phyloP scores from a whole-genome alignment of 1,140 invertebrate species.

The Dendroctonus valens region DNA sequence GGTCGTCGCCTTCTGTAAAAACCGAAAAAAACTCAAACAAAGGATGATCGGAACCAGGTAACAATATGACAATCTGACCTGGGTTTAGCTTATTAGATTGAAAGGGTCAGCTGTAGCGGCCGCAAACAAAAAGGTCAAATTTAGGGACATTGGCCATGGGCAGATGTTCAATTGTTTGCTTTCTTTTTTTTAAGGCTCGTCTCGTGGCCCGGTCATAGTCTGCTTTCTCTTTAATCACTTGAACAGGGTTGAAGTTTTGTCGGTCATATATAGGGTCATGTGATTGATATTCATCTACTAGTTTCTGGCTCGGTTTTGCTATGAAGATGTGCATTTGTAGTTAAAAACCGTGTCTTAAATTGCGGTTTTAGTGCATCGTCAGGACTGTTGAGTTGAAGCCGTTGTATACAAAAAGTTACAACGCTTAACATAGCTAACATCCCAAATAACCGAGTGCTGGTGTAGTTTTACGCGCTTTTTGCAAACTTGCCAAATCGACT shows the following conservation, averaged over 20 bases:
- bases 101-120: slow-evolving; percentile 25
- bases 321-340: too few relatives aligned
- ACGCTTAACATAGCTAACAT: too few relatives aligned
- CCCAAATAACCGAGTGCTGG: too few relatives aligned
- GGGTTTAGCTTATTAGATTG: slow-evolving; percentile 6
- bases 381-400: too few relatives aligned
- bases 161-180: slow-evolving; percentile 35
- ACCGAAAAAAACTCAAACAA: slow-evolving; percentile 23
- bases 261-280: not conserved
- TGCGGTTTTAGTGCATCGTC: too few relatives aligned
- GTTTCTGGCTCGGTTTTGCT: too few relatives aligned
- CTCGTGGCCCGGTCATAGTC: slow-evolving; percentile 13
- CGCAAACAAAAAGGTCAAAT: slow-evolving; percentile 39
- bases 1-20: slow-evolving; percentile 3
- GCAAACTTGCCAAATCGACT: too few relatives aligned
- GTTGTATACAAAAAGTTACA: too few relatives aligned
- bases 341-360: too few relatives aligned
- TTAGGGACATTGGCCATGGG: slow-evolving; percentile 39
- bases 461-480: too few relatives aligned
- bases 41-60: slow-evolving; percentile 22
- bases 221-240: slow-evolving; percentile 15
- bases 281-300: too few relatives aligned
- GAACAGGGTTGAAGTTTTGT: slow-evolving; percentile 3
- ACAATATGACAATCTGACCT: slow-evolving; percentile 29
- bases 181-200: slow-evolving; percentile 25